Evolutionary conservation across 2,113 vertebrate genomes (phyloP), one percentile per base, ranked within the genome.

Genomic region (Chloebia gouldiae): DNA sequence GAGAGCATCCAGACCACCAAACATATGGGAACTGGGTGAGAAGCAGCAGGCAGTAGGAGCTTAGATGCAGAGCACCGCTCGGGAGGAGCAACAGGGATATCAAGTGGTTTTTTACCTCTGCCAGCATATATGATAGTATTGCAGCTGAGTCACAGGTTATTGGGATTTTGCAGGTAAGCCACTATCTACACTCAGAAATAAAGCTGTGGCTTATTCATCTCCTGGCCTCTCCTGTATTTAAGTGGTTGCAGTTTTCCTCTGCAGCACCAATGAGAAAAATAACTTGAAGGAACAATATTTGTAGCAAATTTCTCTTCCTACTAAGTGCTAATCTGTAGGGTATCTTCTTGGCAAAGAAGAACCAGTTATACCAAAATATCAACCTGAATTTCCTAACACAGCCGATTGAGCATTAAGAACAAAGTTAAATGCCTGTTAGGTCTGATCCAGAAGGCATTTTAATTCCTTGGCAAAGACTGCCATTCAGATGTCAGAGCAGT

Each of bases 191-290:
- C 37, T 37, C 27, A 50, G 40, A 81, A 80, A 45, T 80, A 88
- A 72, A 86, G 18, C 50, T 3, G 0, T 70, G 84, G 51, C 53
- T 86, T 50, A 16, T 84, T 93, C 73, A 61, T 0, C 53, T 72
- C n/a, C 51, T 88, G 77, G 42, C 49, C 64, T 84, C 57, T 60
- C 66, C 80, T 35, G 1, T 53, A 11, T 56, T 63, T 81, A 57
- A 60, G 45, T 2, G 1, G 22, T 50, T 91, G 44, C 59, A 84
- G 28, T 79, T 93, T 79, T 81, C 50, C 44, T 35, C 31, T 78
- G 69, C 33, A 88, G 80, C 53, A 76, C 45, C 90, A 69, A 59
- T 81, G 27, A 85, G 37, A 72, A 94, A 92, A 94, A 71, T 35
- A 12, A 68, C 59, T 85, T 49, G 20, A 37, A 95, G 56, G 56